Percentiles rank a stretch among this genome's conserved stretches.
Conservation (phyloP, 1,140 invertebrate genomes). For the Aphelenchoides besseyi region DNA sequence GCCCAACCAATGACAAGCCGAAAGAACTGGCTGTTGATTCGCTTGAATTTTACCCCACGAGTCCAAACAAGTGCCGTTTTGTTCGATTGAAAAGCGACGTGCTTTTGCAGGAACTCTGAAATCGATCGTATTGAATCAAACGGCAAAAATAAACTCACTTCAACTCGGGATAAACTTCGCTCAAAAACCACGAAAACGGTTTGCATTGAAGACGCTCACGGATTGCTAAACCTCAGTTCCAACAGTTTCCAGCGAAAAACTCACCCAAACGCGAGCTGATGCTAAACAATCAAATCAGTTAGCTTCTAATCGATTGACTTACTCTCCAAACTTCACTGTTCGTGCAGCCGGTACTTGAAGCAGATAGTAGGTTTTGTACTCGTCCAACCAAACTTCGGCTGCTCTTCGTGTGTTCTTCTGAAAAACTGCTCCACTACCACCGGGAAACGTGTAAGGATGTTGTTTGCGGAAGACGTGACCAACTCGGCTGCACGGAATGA, state of each 20-base stretch:
- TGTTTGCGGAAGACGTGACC: slow-evolving; percentile 68
- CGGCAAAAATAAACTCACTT: slow-evolving; percentile 50
- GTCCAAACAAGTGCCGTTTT: slow-evolving; percentile 82
- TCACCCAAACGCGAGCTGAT: slow-evolving; percentile 29
- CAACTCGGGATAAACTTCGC: slow-evolving; percentile 87
- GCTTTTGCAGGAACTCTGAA: slow-evolving; percentile 21
- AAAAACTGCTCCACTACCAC: slow-evolving; percentile 68
- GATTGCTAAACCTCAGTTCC: slow-evolving; percentile 73
- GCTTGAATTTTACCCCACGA: slow-evolving; percentile 80
- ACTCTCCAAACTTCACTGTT: slow-evolving; percentile 67
- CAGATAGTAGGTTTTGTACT: slow-evolving; percentile 86
- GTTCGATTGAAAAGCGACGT: slow-evolving; percentile 22
- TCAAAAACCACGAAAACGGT: slow-evolving; percentile 93
- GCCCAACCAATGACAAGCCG: slow-evolving; percentile 86
- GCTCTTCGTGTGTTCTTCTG: slow-evolving; percentile 81
- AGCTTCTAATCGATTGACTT: slow-evolving; percentile 47
- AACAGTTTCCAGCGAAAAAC: slow-evolving; percentile 66
- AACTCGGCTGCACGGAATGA: slow-evolving; percentile 57
- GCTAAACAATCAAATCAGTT: slow-evolving; percentile 28
- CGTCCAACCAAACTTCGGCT: slow-evolving; percentile 93
- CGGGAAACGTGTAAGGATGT: slow-evolving; percentile 90
- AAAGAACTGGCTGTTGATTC: slow-evolving; percentile 82
- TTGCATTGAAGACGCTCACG: slow-evolving; percentile 84
- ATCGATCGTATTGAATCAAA: slow-evolving; percentile 63
- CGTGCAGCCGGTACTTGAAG: slow-evolving; percentile 67